Conservation (phyloP, 2,113 vertebrate genomes). For the Alligator mississippiensis region DNA sequence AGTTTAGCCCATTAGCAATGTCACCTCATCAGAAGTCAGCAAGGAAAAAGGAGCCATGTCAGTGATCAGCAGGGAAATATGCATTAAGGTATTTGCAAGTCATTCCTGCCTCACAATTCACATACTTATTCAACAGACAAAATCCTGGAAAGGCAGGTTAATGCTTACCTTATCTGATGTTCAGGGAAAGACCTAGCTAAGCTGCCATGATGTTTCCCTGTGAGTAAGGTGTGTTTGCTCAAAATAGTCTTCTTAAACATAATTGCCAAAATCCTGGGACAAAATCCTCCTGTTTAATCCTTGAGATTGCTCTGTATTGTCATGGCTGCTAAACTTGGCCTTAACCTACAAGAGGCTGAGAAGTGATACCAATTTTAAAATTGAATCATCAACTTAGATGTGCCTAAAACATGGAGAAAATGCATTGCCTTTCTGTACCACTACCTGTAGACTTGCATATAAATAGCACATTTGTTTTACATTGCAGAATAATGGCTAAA, state of each 20-base stretch:
- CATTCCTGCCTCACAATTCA: rapidly evolving
- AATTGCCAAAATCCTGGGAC: background rate
- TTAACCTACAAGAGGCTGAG: too few species aligned
- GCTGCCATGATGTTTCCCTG: background rate
- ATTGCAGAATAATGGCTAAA: background rate
- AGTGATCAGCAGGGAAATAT: constrained; percentile 13
- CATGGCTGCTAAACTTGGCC: background rate
- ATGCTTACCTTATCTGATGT: background rate
- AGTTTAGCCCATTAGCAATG: background rate
- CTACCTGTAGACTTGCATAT: constrained; percentile 25
- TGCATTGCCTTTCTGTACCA: background rate
- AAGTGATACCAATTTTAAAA: background rate
- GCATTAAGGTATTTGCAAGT: background rate
- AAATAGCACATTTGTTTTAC: constrained; percentile 1
- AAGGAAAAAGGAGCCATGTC: background rate
- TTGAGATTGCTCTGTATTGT: background rate
- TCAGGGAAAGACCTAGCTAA: background rate
- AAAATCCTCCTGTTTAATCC: background rate
- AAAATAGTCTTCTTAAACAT: background rate
- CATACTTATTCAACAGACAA: constrained; percentile 16
- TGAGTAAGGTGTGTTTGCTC: background rate
- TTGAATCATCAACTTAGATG: constrained; percentile 26
- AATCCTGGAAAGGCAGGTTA: constrained; percentile 36
- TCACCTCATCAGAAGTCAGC: background rate
- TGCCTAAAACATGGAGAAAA: background rate